A percentile compares a stretch with the other conserved stretches of the same genome.
These are phyloP conservation scores for Oryzias javanicus DNA, from an alignment of 2,113 vertebrate genomes.

Conservation along the genomic window DNA sequence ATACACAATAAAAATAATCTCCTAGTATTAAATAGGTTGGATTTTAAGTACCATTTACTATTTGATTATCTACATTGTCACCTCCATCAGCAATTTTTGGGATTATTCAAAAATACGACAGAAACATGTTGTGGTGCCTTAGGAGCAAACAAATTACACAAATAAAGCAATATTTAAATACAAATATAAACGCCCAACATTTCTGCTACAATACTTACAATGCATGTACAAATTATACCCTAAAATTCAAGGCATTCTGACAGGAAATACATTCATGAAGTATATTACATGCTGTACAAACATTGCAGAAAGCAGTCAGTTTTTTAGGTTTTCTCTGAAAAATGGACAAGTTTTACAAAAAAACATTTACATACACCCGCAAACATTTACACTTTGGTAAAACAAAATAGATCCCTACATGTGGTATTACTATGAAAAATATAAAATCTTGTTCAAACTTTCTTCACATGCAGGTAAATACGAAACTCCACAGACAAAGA, in stretches of 20 bases:
- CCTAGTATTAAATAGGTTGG: not conserved
- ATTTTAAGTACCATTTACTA: constrained; percentile 22
- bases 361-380: constrained; percentile 82
- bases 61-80: constrained; percentile 5
- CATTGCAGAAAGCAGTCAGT: constrained; percentile 77
- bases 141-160: constrained; percentile 62
- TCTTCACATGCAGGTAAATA: constrained; percentile 61
- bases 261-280: constrained; percentile 82
- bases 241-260: constrained; percentile 86
- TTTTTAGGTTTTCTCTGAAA: constrained; percentile 69
- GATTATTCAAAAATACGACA: constrained; percentile 1
- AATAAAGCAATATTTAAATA: constrained; percentile 76
- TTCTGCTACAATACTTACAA: constrained; percentile 81
- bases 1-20: constrained; percentile 16
- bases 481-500: constrained; percentile 39
- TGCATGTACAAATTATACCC: constrained; percentile 89
- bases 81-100: not conserved
- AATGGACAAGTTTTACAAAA: constrained; percentile 78
- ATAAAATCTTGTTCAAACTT: constrained; percentile 73
- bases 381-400: constrained; percentile 71
- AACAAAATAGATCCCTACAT: constrained; percentile 82
- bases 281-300: constrained; percentile 85
- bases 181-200: constrained; percentile 80
- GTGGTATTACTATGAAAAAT: constrained; percentile 75
- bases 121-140: constrained; percentile 10